Base-by-base conservation (phyloP, 2,888 invertebrate genomes). In the Ethmia dodecea region DNA sequence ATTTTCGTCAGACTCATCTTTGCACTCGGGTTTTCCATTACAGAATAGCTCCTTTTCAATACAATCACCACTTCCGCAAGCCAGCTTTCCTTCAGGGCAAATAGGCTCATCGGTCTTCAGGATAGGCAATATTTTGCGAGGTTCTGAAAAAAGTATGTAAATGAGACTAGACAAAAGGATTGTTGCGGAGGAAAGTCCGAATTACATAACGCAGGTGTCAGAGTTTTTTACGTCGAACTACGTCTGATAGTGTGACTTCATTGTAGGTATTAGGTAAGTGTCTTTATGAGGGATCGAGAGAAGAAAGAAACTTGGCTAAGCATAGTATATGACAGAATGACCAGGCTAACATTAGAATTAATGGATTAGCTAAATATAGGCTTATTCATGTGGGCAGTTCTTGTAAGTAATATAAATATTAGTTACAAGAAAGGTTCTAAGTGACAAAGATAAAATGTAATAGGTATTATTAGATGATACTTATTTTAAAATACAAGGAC, bases 1-100 rank as follows among this genome's bases (percentile, higher is more conserved):
- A 61, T 97, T 97, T 86, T 97, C 97, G 68, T 97, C 97, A 33
- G 96, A 97, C 69, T 96, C 96, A 68, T 97, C 97, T 65, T 94
- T 93, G 86, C 97, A 97, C 70, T 97, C 96, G 33, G 93, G 90
- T 77, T 95, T 94, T 62, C 95, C 96, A 66, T 97, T 96, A 80
- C 97, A 97, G 90, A 97, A 97, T 36, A 97, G 87, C 64, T 94
- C 94, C 77, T 93, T 95, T 54, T 96, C 95, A 40, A 97, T 90
- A 79, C 97, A 97, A 70, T 97, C 96, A 45, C 95, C 95, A 76
- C 93, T 94, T 43, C 97, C 97, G 73, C 97, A 97, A 39, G 95
- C 93, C 40, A 97, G 83, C 87, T 96, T 95, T 37, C 94, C 95
- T 60, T 94, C 94, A 10, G 95, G 93, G 59, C 97, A 97, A 55